Evolutionary conservation across 1,140 invertebrate genomes (phyloP), one percentile per base, ranked within the genome.

Genomic region (Solen grandis): DNA sequence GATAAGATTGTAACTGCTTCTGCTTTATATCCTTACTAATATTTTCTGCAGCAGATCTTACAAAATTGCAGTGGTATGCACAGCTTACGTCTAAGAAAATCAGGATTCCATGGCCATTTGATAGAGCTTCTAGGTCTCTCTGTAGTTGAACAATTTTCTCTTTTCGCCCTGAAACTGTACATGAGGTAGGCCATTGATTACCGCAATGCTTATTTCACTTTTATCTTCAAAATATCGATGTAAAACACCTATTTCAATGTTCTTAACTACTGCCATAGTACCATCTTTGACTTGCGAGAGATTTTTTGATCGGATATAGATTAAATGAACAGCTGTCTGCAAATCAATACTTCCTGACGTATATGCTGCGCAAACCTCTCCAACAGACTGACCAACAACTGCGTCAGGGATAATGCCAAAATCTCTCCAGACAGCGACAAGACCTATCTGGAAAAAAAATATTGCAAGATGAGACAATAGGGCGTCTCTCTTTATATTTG

Each of bases 341-440:
- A 89, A 57, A 19, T 72, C 66, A 22, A 88, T 36, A 50, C 65
- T 50, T 1, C 87, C 87, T 38, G 83, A 31, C 33, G 83, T 68
- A 74, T 85, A 78, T n/a, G 87, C 86, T 0, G 86, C 88, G 1
- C 86, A 86, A 36, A 89, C 88, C 57, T 89, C 88, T 5, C 88
- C 88, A 0, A 89, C 84, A 0, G 85, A 88, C 68, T 89, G 88
- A 0, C 89, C 89, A 14, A 90, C 59, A 66, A 90, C 75, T 27
- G 63, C 66, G 50, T 84, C 73, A 25, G 88, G 83, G n/a, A 10
- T 46, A 10, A 90, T 78, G 2, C 88, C 88, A 13, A 62, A 70
- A 33, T 63, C 38, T 35, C 68, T 63, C 87, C 87, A 90, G 22
- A 88, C 14, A 16, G 59, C 41, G 0, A 69, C 73, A 2, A 88